Percentiles rank a stretch among this genome's conserved stretches.
phyloP scores from a whole-genome alignment of 2,113 vertebrate genomes.

The Dasyornis broadbenti region DNA sequence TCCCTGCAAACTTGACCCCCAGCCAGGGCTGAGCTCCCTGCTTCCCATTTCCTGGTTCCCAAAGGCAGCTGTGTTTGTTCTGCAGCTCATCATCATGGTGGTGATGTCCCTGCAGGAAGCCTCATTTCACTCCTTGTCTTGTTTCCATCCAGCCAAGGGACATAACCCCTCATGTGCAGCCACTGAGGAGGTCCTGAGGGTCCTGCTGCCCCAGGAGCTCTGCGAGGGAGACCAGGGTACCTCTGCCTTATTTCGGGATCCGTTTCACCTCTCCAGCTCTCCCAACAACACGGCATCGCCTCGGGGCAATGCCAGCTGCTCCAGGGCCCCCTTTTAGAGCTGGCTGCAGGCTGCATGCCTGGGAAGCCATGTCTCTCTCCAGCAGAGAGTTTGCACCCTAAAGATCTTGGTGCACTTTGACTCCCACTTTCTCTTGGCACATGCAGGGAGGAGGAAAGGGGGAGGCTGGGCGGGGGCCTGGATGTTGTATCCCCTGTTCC shows the following conservation, averaged over 20 bases:
- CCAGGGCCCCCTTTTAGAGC: not conserved
- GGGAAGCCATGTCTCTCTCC: not conserved
- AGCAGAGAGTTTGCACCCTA: not conserved
- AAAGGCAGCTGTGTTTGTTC: not conserved
- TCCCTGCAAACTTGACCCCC: not conserved
- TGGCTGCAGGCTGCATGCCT: not conserved
- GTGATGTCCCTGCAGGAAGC: not conserved
- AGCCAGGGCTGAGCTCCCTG: fast-evolving
- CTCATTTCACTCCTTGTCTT: not conserved
- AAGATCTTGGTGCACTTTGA: not conserved
- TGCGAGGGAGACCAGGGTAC: fast-evolving
- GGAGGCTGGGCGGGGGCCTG: not conserved
- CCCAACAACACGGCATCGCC: not conserved
- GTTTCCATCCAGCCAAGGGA: not conserved
- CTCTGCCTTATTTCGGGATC: not conserved
- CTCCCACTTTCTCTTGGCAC: not conserved
- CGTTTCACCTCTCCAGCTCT: not conserved
- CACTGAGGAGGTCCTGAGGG: fast-evolving
- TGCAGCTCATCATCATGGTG: not conserved
- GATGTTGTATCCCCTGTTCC: not conserved
- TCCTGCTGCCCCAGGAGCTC: not conserved
- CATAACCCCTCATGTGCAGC: not conserved
- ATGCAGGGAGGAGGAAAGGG: not conserved
- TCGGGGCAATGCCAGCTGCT: fast-evolving
- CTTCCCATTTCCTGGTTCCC: not conserved